phyloP scores from a whole-genome alignment of 2,797 vertebrate species.

The Malacoraja senta region DNA sequence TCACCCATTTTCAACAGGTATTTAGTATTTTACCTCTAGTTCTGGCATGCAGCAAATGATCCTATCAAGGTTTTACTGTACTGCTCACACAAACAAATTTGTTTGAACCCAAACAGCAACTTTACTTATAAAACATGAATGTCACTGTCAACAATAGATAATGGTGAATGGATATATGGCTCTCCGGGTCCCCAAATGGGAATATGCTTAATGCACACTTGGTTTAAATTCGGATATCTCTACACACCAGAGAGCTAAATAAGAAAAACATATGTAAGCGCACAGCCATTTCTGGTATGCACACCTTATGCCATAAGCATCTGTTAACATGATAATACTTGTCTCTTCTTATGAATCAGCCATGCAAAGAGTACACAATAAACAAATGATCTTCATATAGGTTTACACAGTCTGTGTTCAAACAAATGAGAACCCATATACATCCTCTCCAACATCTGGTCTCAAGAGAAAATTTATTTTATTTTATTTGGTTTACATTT shows the following conservation, averaged over 20 bases:
- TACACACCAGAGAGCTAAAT: not conserved
- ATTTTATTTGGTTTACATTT: conserved; percentile 37
- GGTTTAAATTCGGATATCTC: not conserved
- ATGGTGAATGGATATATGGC: not conserved
- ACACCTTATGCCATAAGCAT: conserved; percentile 1
- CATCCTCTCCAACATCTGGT: conserved; percentile 36
- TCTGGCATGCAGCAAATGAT: conserved; percentile 25
- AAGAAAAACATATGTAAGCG: not conserved
- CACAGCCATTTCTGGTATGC: not conserved
- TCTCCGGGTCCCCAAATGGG: not conserved
- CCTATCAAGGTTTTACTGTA: conserved; percentile 37
- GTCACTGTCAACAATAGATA: not conserved
- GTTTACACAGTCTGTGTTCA: conserved; percentile 66
- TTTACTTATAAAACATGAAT: not conserved
- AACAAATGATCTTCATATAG: conserved; percentile 59
- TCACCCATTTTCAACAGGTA: not conserved
- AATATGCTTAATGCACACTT: not conserved
- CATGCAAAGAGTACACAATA: not conserved
- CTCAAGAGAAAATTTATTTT: conserved; percentile 34
- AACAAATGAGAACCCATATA: conserved; percentile 55
- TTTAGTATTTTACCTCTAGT: not conserved
- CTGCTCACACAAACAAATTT: conserved; percentile 55
- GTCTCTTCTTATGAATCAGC: conserved; percentile 1
- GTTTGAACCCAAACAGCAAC: conserved; percentile 60
- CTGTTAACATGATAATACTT: not conserved